phyloP scores from a whole-genome alignment of 1,140 invertebrate species.

The Heliconius melpomene region DNA sequence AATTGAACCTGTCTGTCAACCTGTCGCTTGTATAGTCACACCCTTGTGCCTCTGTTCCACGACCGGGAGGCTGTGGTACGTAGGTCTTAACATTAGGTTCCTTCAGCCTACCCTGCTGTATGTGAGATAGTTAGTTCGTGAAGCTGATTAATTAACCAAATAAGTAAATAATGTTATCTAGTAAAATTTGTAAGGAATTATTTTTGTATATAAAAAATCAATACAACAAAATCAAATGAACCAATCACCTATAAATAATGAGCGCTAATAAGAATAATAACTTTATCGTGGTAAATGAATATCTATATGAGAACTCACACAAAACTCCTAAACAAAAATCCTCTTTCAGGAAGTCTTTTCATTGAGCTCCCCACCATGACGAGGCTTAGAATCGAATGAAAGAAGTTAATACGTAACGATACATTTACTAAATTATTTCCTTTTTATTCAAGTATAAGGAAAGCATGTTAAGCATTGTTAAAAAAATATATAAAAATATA shows the following conservation, averaged over 20 bases:
- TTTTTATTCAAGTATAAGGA: too few species aligned
- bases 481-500: too few species aligned
- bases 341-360: not conserved
- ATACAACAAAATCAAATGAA: not conserved
- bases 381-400: not conserved
- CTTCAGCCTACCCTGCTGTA: too few species aligned
- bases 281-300: not conserved
- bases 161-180: too few species aligned
- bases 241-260: not conserved
- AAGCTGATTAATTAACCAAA: too few species aligned
- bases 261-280: not conserved
- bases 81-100: too few species aligned
- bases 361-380: not conserved
- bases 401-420: not conserved
- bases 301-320: not conserved
- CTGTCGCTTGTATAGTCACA: too few species aligned
- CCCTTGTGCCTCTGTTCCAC: too few species aligned
- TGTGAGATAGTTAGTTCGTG: too few species aligned
- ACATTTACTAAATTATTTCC: not conserved
- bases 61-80: too few species aligned
- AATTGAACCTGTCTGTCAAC: too few species aligned
- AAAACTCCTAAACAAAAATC: constrained; percentile 4
- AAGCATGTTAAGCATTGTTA: too few species aligned
- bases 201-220: not conserved
- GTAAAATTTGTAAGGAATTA: not conserved